Percentiles rank a stretch among this genome's conserved stretches.
Conservation (phyloP, 1,140 invertebrate genomes). For the Brachionus paranguensis region DNA sequence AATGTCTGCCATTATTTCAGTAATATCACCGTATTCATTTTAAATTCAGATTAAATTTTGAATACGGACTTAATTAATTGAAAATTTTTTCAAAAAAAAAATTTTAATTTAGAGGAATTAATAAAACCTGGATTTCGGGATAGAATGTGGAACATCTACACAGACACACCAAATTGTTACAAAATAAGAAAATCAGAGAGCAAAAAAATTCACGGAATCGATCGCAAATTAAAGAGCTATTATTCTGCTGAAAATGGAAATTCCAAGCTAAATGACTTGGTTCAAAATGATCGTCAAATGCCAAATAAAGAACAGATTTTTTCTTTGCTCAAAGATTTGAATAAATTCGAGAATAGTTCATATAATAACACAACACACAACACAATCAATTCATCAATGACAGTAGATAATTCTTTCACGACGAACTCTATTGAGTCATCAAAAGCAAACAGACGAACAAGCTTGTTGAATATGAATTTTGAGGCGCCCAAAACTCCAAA, state of each 20-base stretch:
- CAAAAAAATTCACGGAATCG: slow-evolving; percentile 25
- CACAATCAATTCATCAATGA: neutral
- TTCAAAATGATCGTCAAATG: neutral
- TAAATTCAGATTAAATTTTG: no score
- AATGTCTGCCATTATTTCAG: neutral
- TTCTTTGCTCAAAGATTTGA: neutral
- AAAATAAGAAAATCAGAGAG: slow-evolving; percentile 24
- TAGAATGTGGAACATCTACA: slow-evolving; percentile 22
- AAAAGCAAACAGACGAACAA: neutral
- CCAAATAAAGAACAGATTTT: neutral
- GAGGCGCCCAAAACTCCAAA: neutral
- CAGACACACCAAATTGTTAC: neutral
- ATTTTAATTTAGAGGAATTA: slow-evolving; percentile 21
- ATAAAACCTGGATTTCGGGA: slow-evolving; percentile 2
- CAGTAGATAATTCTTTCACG: neutral
- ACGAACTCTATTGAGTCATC: neutral
- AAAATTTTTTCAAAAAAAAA: no score
- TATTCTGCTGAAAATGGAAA: neutral
- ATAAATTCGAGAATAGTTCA: neutral
- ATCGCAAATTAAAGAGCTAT: slow-evolving; percentile 9
- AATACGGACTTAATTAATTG: no score
- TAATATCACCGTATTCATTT: neutral
- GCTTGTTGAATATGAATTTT: slow-evolving; percentile 9
- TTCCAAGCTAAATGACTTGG: neutral
- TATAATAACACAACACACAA: neutral